These are phyloP conservation scores for Fratercula arctica DNA, from an alignment of 2,797 vertebrate genomes.

Conservation along the genomic window DNA sequence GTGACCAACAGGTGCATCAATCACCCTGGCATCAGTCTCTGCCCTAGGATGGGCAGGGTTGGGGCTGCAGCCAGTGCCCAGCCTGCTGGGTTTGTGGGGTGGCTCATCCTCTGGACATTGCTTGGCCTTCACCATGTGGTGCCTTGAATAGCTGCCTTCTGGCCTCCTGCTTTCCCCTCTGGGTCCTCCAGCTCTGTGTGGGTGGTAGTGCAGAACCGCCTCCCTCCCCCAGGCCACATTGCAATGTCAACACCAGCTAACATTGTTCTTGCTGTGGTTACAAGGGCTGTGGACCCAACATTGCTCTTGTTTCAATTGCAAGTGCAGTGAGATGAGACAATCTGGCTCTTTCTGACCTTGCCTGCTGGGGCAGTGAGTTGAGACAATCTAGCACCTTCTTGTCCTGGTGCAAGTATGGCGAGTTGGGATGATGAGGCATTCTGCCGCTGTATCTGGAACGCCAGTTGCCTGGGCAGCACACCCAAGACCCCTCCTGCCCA, in stretches of 20 bases:
- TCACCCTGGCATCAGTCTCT: neutral
- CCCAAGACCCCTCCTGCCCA: neutral
- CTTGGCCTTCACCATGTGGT: too few species aligned
- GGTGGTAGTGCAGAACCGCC: neutral
- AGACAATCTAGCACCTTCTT: neutral
- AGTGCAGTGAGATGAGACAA: neutral
- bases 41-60: neutral
- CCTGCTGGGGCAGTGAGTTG: neutral
- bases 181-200: neutral
- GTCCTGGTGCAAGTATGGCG: neutral
- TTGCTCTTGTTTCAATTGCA: neutral
- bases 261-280: neutral
- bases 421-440: neutral
- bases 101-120: neutral
- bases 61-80: neutral
- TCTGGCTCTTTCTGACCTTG: neutral
- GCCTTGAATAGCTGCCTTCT: neutral
- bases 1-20: neutral
- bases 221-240: neutral
- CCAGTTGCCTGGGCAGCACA: neutral
- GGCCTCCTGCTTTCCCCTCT: neutral
- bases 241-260: neutral
- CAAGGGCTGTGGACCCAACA: neutral
- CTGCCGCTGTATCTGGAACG: neutral
- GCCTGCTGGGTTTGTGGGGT: neutral